A percentile compares a stretch with the other conserved stretches of the same genome.
These are phyloP conservation scores for Orchesella flavescens DNA, from an alignment of 2,888 invertebrate genomes.

Conservation along the genomic window DNA sequence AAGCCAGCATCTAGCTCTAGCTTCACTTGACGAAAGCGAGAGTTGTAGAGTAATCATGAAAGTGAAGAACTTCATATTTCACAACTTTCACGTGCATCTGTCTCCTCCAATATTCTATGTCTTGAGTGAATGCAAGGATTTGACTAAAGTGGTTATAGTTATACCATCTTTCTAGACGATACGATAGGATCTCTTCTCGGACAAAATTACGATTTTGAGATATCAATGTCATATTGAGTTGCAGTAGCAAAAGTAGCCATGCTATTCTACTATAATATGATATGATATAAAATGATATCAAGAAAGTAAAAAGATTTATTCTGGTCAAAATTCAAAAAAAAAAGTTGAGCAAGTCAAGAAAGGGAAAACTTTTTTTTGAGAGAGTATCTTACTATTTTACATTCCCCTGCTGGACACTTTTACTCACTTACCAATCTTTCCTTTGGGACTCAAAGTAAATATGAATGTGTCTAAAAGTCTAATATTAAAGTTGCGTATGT, in stretches of 20 bases:
- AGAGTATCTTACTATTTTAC: slow-evolving; percentile 3
- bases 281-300: too few species aligned
- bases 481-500: too few species aligned
- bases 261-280: too few species aligned
- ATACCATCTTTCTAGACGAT: too few species aligned
- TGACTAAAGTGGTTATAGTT: too few species aligned
- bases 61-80: slow-evolving; percentile 19
- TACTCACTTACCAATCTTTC: slow-evolving; percentile 24
- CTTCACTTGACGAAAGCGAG: too few species aligned
- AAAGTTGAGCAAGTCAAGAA: slow-evolving; percentile 7
- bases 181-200: slow-evolving; percentile 3
- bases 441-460: slow-evolving; percentile 3
- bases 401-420: slow-evolving; percentile 21
- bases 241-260: not conserved
- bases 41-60: not conserved
- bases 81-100: slow-evolving; percentile 24
- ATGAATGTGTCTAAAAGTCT: not conserved
- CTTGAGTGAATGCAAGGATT: too few species aligned
- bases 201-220: slow-evolving; percentile 20
- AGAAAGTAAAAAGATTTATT: slow-evolving; percentile 8
- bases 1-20: too few species aligned
- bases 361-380: not conserved
- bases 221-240: slow-evolving; percentile 16
- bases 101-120: not conserved
- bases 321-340: slow-evolving; percentile 24